These are phyloP conservation scores for Echeneis naucrates DNA, from an alignment of 2,797 vertebrate species.

Conservation along the genomic window DNA sequence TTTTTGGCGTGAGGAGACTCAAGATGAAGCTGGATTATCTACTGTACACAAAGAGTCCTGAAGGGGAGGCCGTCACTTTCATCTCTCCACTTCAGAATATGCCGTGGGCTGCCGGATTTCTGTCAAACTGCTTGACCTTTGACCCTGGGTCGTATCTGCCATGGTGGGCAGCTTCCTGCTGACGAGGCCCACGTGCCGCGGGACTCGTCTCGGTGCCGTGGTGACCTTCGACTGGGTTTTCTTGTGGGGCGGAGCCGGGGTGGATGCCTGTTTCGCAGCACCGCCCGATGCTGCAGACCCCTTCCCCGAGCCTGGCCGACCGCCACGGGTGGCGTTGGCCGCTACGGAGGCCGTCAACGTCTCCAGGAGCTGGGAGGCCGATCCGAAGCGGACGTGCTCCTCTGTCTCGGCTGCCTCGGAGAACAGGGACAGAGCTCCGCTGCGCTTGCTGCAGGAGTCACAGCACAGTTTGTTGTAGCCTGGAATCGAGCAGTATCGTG, in stretches of 20 bases:
- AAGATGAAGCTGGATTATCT: constrained; percentile 76
- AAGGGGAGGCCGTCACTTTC: constrained; percentile 66
- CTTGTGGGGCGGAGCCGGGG: constrained; percentile 51
- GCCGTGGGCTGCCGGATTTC: constrained; percentile 75
- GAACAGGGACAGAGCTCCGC: constrained; percentile 79
- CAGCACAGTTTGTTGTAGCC: constrained; percentile 96
- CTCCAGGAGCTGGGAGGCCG: constrained; percentile 75
- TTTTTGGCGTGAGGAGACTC: constrained; percentile 66
- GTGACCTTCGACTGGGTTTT: constrained; percentile 62
- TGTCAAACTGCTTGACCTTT: constrained; percentile 63
- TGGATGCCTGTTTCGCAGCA: constrained; percentile 35
- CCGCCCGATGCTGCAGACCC: constrained; percentile 28
- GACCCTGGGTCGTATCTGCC: constrained; percentile 63
- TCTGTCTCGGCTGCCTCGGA: constrained; percentile 81
- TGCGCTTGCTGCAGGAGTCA: constrained; percentile 89
- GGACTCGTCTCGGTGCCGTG: constrained; percentile 62
- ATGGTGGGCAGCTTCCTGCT: constrained; percentile 50
- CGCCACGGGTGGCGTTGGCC: constrained; percentile 58
- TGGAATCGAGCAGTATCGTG: constrained; percentile 95
- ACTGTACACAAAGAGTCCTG: constrained; percentile 73
- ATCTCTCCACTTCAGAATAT: constrained; percentile 86
- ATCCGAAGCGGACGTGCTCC: constrained; percentile 79
- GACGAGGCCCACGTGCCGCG: constrained; percentile 48
- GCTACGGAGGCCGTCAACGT: constrained; percentile 71
- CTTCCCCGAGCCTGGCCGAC: constrained; percentile 52